Evolutionary conservation across 2,888 invertebrate species (phyloP), one percentile per base, ranked within the genome.

Genomic region (Nephrotoma appendiculata): DNA sequence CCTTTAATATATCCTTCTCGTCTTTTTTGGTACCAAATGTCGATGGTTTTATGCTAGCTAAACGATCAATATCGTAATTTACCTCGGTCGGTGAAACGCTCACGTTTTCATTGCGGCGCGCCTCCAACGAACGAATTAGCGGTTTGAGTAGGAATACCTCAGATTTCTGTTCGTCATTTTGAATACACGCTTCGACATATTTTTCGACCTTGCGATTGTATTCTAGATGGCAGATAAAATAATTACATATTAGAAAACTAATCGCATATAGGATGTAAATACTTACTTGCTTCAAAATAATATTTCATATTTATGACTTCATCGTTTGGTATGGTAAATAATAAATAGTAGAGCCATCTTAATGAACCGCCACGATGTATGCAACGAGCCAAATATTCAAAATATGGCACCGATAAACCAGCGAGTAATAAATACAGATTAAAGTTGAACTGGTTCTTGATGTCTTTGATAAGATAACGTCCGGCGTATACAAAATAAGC

Each of bases 231-330:
- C 31, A 2, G 31, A 3, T 31, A 31, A 31, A 31, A 31, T 31
- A 31, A 31, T 31, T 41, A 41, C 5, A 12, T 5, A 83, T 83
- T 12, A 42, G 7, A 12, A 84, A 9, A 41, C 6, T 31, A 31
- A 31, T 84, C 11, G 41, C n/a, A 6, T 9, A 3, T 9, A 3
- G 12, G 12, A 3, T 83, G 15, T 19, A 48, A 1, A 19, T 15
- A 84, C 42, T 42, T 84, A 84, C 84, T 84, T 42, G 84, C 43
- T 84, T 84, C 84, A 84, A 84, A 84, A 84, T 84, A 84, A 42
- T 84, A 43, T 84, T 84, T 84, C 84, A 84, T 84, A n/a, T 84
- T 42, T 2, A 84, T 84, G 12, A 84, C 43, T 11, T 84, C 84
- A 42, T 84, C 42, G 12, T 84, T 84, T 42, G 84, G 84, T 42